Evolutionary conservation across 1,140 invertebrate genomes (phyloP).

Genomic region (Drosophila miranda): DNA sequence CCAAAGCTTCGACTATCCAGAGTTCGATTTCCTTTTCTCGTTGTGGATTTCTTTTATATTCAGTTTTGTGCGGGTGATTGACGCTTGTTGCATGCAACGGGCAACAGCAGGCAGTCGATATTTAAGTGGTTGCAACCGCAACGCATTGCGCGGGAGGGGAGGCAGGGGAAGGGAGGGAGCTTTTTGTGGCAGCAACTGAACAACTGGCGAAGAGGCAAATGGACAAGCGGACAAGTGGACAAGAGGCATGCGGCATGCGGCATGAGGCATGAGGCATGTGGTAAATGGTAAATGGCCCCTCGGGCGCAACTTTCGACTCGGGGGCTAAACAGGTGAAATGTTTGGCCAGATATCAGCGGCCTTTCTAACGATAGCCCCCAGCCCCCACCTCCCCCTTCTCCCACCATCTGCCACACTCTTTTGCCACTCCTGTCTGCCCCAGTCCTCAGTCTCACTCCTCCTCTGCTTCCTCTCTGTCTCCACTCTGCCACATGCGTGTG

Average conservation of each 20-base stretch:
- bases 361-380: constrained; percentile 54
- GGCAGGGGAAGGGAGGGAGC: neutral
- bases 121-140: constrained; percentile 79
- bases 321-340: constrained; percentile 70
- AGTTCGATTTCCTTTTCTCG: neutral
- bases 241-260: constrained; percentile 4
- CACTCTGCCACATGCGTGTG: constrained; percentile 55
- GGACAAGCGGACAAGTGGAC: neutral
- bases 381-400: too few relatives aligned
- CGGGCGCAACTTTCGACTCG: constrained; percentile 53
- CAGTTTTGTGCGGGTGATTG: constrained; percentile 78
- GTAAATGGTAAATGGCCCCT: constrained; percentile 56
- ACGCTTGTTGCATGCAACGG: constrained; percentile 77
- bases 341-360: constrained; percentile 68
- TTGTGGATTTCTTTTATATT: constrained; percentile 36
- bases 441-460: neutral
- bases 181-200: constrained; percentile 18
- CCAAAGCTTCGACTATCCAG: too few relatives aligned
- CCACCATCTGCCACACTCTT: too few relatives aligned
- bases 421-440: neutral
- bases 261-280: constrained; percentile 15
- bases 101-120: constrained; percentile 68
- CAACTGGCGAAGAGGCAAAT: neutral
- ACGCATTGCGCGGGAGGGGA: constrained; percentile 23
- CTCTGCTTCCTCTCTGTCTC: constrained; percentile 2